A percentile compares a stretch with the other conserved stretches of the same genome.
Evolutionary conservation across 2,888 invertebrate genomes (phyloP).

Genomic region (Rotaria macrura): DNA sequence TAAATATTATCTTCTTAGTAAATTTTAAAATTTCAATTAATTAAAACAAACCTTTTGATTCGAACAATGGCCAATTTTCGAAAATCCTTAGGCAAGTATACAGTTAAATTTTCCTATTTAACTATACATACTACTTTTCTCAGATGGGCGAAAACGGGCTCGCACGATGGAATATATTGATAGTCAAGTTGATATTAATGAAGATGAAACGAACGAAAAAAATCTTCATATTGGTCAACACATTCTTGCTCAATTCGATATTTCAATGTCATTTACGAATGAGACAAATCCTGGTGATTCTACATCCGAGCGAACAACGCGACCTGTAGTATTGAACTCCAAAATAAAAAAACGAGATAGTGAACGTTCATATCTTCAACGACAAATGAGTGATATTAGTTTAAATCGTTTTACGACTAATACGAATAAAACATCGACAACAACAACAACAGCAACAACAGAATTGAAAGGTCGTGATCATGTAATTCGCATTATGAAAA

Average conservation of each 20-base stretch:
- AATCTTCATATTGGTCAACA: not conserved
- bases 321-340: not conserved
- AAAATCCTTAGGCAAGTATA: not conserved
- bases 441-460: not conserved
- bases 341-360: not conserved
- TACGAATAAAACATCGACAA: not conserved
- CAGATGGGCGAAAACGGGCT: not conserved
- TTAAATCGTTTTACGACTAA: not conserved
- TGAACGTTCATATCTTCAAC: not conserved
- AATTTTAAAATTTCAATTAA: not conserved
- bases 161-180: not conserved
- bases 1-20: not conserved
- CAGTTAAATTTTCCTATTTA: too few relatives aligned
- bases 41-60: not conserved
- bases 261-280: not conserved
- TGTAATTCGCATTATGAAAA: not conserved
- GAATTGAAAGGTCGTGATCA: conserved; percentile 1
- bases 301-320: not conserved
- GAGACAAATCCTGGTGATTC: not conserved
- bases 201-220: not conserved
- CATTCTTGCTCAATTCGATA: not conserved
- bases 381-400: not conserved
- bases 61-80: not conserved
- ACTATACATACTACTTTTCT: too few relatives aligned
- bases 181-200: not conserved